Base-by-base conservation (phyloP, 2,888 invertebrate genomes). In the Hemaris fuciformis region DNA sequence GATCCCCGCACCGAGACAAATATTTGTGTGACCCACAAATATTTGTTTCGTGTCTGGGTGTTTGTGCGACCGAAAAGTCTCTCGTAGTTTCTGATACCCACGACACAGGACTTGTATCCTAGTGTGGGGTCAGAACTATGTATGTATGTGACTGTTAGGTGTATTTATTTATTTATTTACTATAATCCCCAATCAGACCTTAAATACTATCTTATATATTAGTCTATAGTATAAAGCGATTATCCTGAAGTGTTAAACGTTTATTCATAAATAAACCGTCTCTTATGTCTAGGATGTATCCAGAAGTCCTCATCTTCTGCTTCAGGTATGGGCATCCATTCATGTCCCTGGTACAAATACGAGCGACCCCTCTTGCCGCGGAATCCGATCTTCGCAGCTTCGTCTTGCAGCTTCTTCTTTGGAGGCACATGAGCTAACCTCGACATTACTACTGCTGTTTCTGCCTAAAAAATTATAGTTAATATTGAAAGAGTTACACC, bases 311-410 rank as follows among this genome's bases (percentile, higher is more conserved):
- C 15, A 15, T 87, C 85, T 0, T 84, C 76, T 0, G 69, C 75
- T 56, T 88, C 88, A 0, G 72, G 76, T 2, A 85, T 75, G 0
- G 89, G 88, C 77, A 84, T 81, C 88, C 89, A 88, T 2, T 81
- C 74, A 59, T 85, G 82, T 0, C 88, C 88, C 61, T 81, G 83
- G 70, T 87, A 87, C 1, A 89, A 67, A 62, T 88, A 88, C 3
- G 87, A 87, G 59, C 73, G 82, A 2, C 88, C 88, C 0, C 71
- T 72, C 4, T 82, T 72, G 0, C 79, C 75, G 0, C 74, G 67
- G 63, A 72, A 87, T 0, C 85, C 87, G 0, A 87, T 62, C 23
- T 72, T 75, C 0, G 80, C 66, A 0, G 82, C 87, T 38, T 72
- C 84, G 0, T 84, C 82, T 31, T 80, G 76, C 0, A 88, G 45